Evolutionary conservation across 2,797 vertebrate species (phyloP), one percentile per base, ranked within the genome.

Genomic region (Notolepis coatsorum): DNA sequence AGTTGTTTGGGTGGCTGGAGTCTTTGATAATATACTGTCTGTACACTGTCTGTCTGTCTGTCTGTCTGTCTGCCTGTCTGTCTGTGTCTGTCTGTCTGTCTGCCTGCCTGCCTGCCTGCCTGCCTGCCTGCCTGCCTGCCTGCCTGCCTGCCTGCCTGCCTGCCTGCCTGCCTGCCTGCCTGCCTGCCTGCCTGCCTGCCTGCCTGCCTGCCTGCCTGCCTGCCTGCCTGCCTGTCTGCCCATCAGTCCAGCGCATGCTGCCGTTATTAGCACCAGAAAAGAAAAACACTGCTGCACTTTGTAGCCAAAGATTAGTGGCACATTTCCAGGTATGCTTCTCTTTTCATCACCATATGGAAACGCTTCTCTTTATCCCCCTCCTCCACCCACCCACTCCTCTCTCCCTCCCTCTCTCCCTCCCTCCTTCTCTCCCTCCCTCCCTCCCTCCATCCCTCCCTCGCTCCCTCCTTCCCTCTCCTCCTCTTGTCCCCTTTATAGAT

Each of bases 281-380:
- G 5, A 5, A 33, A 5, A 33, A 58, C 68, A 81, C 73, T 75
- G 71, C 70, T 87, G 71, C 76, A 83, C 80, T 80, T 84, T 79
- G 78, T 81, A 86, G 85, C 81, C 80, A 84, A 81, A 86, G 75
- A 88, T 82, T 84, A 81, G 82, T 90, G 87, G 88, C 88, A 74
- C 79, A 75, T 82, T 86, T 90, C 89, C 90, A 90, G 88, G 79
- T 91, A 86, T 87, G 76, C 67, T 39, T 86, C 71, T 76, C 81
- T 78, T 84, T 85, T 80, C 84, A 88, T 83, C 80, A 84, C 82
- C 87, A 88, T 90, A 86, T 89, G 89, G 89, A 90, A 91, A 84
- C 76, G 81, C 82, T 91, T 88, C 75, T 78, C 86, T 88, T 80
- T 77, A 84, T 89, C 84, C 79, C 75, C 77, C 38, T 25, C 81